phyloP scores from a whole-genome alignment of 1,140 invertebrate genomes.

The Drosophila erecta region DNA sequence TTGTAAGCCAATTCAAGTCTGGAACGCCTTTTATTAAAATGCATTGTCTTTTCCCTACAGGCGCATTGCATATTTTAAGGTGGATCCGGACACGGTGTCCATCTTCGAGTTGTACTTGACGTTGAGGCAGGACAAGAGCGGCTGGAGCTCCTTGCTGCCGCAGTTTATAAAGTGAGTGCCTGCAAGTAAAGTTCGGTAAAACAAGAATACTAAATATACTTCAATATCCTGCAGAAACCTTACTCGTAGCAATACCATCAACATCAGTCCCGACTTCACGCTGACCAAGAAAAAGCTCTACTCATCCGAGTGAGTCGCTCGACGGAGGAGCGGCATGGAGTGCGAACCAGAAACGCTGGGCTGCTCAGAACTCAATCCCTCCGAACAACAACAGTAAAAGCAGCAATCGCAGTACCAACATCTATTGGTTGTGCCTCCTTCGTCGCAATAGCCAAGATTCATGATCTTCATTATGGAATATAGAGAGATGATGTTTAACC shows the following conservation, averaged over 20 bases:
- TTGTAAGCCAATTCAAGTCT: not conserved
- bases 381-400: slow-evolving; percentile 58
- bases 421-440: slow-evolving; percentile 21
- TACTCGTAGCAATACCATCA: slow-evolving; percentile 91
- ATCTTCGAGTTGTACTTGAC: slow-evolving; percentile 94
- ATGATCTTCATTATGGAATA: slow-evolving; percentile 35
- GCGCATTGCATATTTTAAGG: slow-evolving; percentile 89
- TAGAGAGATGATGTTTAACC: slow-evolving; percentile 45
- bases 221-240: slow-evolving; percentile 87
- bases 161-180: slow-evolving; percentile 93
- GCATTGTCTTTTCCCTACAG: slow-evolving; percentile 33
- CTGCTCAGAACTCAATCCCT: slow-evolving; percentile 72
- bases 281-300: slow-evolving; percentile 95
- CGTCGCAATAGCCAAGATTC: slow-evolving; percentile 19
- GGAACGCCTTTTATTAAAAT: not conserved
- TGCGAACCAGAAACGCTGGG: slow-evolving; percentile 37
- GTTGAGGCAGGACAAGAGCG: slow-evolving; percentile 91
- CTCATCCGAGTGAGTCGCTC: slow-evolving; percentile 71
- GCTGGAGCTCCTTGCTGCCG: slow-evolving; percentile 93
- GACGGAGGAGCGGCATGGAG: slow-evolving; percentile 43
- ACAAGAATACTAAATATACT: not conserved
- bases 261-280: slow-evolving; percentile 93
- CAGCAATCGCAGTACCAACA: slow-evolving; percentile 28
- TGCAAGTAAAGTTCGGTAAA: accelerated
- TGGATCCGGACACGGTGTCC: slow-evolving; percentile 92